These are phyloP conservation scores for Stegodyphus dumicola DNA, from an alignment of 1,140 invertebrate species.

Conservation along the genomic window DNA sequence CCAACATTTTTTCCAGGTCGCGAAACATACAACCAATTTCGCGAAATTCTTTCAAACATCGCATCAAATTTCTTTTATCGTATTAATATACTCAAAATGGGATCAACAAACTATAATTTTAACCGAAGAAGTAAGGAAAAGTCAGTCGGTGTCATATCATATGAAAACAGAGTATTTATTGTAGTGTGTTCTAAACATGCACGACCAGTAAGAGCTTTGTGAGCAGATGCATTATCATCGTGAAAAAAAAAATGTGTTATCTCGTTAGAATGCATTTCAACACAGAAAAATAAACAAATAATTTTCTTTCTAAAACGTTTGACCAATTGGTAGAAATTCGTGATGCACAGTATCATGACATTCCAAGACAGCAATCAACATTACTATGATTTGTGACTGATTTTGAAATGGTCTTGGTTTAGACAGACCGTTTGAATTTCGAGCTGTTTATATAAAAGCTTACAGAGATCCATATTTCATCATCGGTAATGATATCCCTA, in stretches of 20 bases:
- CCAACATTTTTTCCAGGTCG: not conserved
- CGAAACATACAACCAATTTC: not conserved
- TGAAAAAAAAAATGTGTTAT: not conserved
- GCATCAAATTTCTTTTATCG: not conserved
- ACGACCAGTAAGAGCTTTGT: not conserved
- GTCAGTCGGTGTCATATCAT: not conserved
- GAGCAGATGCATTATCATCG: not conserved
- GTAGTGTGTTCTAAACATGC: not conserved
- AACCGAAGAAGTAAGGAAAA: not conserved
- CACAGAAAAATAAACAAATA: not conserved
- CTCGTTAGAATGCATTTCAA: not conserved
- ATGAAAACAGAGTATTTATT: not conserved
- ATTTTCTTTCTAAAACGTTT: not conserved
- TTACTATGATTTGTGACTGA: too few relatives aligned
- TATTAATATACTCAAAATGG: not conserved
- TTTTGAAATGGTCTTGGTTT: too few relatives aligned
- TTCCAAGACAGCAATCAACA: too few relatives aligned
- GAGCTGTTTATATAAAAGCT: too few relatives aligned
- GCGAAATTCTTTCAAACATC: not conserved
- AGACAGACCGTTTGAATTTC: too few relatives aligned
- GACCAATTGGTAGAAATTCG: not conserved
- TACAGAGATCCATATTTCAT: too few relatives aligned
- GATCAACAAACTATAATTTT: not conserved
- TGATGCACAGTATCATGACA: not conserved
- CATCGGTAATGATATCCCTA: too few relatives aligned